Base-by-base conservation (phyloP, 2,888 invertebrate genomes). In the Deilephila elpenor region DNA sequence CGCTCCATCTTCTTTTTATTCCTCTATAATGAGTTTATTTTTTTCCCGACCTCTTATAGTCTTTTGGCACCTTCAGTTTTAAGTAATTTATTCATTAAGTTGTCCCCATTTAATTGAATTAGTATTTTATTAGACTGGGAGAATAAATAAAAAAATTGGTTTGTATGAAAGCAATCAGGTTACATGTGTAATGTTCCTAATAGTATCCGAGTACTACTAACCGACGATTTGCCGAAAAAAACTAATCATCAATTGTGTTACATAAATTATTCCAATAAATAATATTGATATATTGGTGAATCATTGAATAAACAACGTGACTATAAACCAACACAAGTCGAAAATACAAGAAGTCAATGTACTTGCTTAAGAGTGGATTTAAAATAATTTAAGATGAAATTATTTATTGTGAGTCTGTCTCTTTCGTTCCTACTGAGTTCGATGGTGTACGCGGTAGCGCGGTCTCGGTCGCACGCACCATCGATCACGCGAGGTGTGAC, bases 401-500 rank as follows among this genome's bases (percentile, higher is more conserved):
- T 89, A 93, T 93, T 93, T 93, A 93, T 92, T 90, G 82, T 79
- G 76, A 76, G 77, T 86, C 76, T 80, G 76, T 93, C 93, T 85
- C 89, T 78, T 79, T 93, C 87, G 75, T 79, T 79, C 90, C 78
- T 78, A 76, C 76, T 77, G 77, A 76, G 78, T 80, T 79, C 80
- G 80, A 79, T 82, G 80, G 81, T 79, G 74, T 76, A 76, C 77
- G 77, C 79, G 76, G 80, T 86, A 82, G 81, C 83, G 86, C 86
- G 86, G 81, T 91, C 91, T 88, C 89, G 76, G 86, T 91, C 88
- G 80, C 85, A 85, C 90, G 77, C 81, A 87, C 92, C 91, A 94
- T 94, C 94, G 92, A 94, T 94, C 94, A 94, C 90, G 83, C 84
- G 86, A 90, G 91, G 93, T 94, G 94, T 95, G 94, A 94, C 94